Conservation (phyloP, 2,888 invertebrate species). For the Coenonympha arcania region DNA sequence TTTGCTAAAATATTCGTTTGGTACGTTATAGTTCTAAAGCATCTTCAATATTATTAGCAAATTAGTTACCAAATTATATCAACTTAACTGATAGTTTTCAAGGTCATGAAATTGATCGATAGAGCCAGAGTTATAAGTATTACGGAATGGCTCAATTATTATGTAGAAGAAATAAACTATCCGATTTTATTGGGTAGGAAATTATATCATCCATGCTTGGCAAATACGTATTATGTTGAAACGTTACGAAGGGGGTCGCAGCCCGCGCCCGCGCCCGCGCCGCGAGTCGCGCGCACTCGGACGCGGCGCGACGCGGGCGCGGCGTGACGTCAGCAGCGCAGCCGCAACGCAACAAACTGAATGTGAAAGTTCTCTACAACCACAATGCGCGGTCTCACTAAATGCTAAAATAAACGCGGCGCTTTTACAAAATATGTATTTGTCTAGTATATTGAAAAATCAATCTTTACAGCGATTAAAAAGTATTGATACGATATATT, state of each 20-base stretch:
- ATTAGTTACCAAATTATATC: too few relatives aligned
- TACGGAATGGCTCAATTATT: too few relatives aligned
- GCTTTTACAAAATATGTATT: conserved; percentile 35
- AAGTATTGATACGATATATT: not conserved
- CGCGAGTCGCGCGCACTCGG: conserved; percentile 13
- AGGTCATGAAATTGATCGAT: too few relatives aligned
- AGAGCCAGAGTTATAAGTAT: too few relatives aligned
- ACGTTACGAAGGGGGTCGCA: conserved; percentile 9
- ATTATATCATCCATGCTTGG: too few relatives aligned
- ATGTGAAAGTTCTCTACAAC: conserved; percentile 69
- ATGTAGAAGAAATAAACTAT: too few relatives aligned
- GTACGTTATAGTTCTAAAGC: too few relatives aligned
- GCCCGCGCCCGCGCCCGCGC: not conserved
- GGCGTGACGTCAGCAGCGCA: conserved; percentile 57
- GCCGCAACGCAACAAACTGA: conserved; percentile 60
- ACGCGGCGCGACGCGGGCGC: conserved; percentile 30
- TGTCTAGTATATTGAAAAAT: conserved; percentile 31
- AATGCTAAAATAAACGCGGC: conserved; percentile 39
- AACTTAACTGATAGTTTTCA: too few relatives aligned
- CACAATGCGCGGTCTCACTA: conserved; percentile 46
- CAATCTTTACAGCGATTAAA: not conserved
- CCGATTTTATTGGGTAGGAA: too few relatives aligned
- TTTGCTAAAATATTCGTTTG: too few relatives aligned
- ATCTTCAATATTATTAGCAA: too few relatives aligned
- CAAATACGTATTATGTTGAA: too few relatives aligned